phyloP scores from a whole-genome alignment of 2,113 vertebrate genomes.

The Gallinago media region DNA sequence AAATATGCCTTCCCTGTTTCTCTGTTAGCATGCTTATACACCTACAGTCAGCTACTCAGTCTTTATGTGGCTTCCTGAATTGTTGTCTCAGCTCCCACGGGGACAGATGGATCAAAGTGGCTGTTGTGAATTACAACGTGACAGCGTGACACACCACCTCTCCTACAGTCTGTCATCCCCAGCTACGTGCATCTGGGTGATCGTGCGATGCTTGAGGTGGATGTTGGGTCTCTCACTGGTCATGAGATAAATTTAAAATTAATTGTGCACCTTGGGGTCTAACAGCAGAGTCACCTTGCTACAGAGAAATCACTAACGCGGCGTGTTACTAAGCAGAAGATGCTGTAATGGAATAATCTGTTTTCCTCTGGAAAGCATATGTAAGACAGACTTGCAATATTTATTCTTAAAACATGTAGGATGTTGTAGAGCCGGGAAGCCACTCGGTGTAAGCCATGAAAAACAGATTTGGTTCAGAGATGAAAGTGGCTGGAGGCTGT shows the following conservation, averaged over 20 bases:
- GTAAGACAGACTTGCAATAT: conserved; percentile 21
- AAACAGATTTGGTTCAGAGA: conserved; percentile 2
- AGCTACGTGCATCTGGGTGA: background rate
- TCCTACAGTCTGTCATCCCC: background rate
- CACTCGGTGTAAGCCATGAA: conserved; percentile 11
- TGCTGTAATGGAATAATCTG: background rate
- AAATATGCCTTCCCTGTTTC: background rate
- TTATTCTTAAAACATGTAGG: conserved; percentile 33
- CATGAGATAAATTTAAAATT: conserved; percentile 16
- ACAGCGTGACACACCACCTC: background rate
- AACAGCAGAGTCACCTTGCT: background rate
- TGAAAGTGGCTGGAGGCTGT: conserved; percentile 45
- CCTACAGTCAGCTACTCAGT: background rate
- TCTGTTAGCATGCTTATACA: background rate
- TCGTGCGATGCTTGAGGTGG: background rate
- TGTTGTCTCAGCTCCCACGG: background rate
- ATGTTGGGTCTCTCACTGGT: background rate
- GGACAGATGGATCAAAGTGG: background rate
- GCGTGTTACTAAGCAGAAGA: background rate
- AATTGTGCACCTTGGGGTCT: background rate
- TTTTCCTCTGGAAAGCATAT: conserved; percentile 26
- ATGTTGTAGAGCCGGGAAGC: conserved; percentile 29
- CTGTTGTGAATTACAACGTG: background rate
- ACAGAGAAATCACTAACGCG: background rate
- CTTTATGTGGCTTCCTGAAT: background rate